A percentile compares a stretch with the other conserved stretches of the same genome.
Evolutionary conservation across 2,113 vertebrate species (phyloP).

Genomic region (Gopherus flavomarginatus): DNA sequence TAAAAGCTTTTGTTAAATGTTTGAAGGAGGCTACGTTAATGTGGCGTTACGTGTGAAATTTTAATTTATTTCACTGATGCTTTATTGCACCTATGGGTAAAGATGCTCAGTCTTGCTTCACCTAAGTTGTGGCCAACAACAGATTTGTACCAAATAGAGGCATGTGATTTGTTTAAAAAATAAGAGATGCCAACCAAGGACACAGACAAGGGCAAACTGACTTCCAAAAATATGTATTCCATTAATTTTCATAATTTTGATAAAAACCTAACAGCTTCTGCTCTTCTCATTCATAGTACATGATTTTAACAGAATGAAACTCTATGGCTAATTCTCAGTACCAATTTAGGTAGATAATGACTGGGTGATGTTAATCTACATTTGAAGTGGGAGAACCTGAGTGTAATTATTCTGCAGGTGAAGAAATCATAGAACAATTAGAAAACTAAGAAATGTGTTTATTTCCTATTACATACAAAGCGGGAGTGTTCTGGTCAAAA

Average conservation of each 20-base stretch:
- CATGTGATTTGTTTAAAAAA: background rate
- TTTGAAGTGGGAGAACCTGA: background rate
- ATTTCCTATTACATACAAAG: background rate
- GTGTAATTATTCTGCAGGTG: background rate
- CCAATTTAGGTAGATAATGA: background rate
- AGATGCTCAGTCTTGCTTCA: background rate
- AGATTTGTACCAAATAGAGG: background rate
- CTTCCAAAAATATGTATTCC: background rate
- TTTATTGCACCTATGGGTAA: slow-evolving; percentile 15
- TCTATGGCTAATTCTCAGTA: background rate
- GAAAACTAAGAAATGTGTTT: background rate
- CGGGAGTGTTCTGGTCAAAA: background rate
- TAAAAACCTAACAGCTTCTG: background rate
- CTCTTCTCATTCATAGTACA: background rate
- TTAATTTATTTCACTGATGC: background rate
- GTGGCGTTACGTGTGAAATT: background rate
- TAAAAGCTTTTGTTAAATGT: background rate
- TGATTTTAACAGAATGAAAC: background rate
- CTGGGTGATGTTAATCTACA: background rate
- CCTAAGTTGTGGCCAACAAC: background rate
- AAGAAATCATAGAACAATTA: background rate
- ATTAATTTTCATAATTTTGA: background rate
- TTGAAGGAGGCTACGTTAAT: background rate
- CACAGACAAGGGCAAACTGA: background rate
- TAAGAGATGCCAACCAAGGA: background rate